Conservation (phyloP, 2,888 invertebrate genomes). For the Gymnocheta viridis region DNA sequence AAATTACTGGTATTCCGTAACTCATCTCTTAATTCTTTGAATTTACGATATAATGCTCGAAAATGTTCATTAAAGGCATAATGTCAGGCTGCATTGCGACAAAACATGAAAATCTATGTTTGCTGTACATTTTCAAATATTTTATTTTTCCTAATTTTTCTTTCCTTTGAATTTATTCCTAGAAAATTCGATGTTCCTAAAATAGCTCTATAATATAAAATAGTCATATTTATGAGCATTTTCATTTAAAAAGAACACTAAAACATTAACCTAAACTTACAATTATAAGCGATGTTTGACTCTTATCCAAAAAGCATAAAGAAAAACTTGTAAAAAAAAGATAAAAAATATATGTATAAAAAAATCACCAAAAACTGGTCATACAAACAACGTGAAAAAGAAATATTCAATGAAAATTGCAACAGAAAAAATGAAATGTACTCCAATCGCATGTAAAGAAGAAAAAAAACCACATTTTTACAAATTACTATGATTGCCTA, state of each 20-base stretch:
- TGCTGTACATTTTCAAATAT: background rate
- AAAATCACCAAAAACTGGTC: slow-evolving; percentile 42
- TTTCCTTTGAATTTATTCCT: slow-evolving; percentile 7
- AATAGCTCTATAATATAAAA: slow-evolving; percentile 38
- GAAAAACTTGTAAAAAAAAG: slow-evolving; percentile 43
- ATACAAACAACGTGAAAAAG: slow-evolving; percentile 20
- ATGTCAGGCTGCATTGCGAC: slow-evolving; percentile 64
- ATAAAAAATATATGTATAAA: background rate
- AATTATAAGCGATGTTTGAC: slow-evolving; percentile 70
- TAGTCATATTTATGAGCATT: slow-evolving; percentile 61
- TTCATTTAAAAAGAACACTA: slow-evolving; percentile 64
- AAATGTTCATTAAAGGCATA: slow-evolving; percentile 38
- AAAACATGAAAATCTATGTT: slow-evolving; percentile 50
- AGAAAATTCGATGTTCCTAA: slow-evolving; percentile 43
- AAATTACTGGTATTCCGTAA: background rate
- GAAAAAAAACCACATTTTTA: slow-evolving; percentile 31
- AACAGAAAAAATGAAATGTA: slow-evolving; percentile 37
- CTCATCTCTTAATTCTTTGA: background rate
- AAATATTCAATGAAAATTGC: slow-evolving; percentile 43
- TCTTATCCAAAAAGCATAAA: slow-evolving; percentile 67
- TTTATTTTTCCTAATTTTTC: background rate
- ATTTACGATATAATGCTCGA: background rate
- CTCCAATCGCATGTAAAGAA: slow-evolving; percentile 30
- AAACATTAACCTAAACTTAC: slow-evolving; percentile 70
- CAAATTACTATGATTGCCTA: slow-evolving; percentile 69